Evolutionary conservation across 2,888 invertebrate species (phyloP), one percentile per base, ranked within the genome.

Genomic region (Trachelus troglodyta): DNA sequence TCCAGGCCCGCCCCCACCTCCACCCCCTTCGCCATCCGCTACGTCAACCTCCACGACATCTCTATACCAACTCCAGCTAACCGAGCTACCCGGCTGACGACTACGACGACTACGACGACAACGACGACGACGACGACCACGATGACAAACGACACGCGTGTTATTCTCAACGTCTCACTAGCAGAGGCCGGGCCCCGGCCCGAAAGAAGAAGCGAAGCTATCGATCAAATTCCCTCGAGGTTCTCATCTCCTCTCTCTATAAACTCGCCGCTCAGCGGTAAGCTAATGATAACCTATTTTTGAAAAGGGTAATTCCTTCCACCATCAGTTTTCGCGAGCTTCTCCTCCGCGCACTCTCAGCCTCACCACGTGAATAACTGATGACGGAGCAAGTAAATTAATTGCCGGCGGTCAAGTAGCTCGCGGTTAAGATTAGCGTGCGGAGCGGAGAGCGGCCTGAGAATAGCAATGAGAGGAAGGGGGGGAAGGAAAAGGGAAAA

Each of bases 61-160:
- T 40, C 37, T 40, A 40, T 40, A 15, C 15, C 37, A 40, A 4
- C 37, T 15, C 37, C 37, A 37, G 12, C 37, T 40, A 40, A 4
- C 12, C 37, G 12, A 12, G 12, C 12, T 12, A 37, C 37, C 3
- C 3, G 12, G 37, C 37, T 37, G 37, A 35, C 35, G 35, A 12
- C 35, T 12, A 11, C 12, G 12, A 35, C 35, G 35, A 3, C 4
- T 12, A 3, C 12, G 12, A 12, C 37, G 37, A 37, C 12, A 3
- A 4, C 12, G 35, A 35, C 34, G 34, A 35, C 34, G 2, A 37
- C 12, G 37, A 40, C 40, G 40, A 15, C 15, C 4, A 40, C 6
- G 40, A 83, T 87, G 87, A 87, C 85, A 86, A 87, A 87, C 85
- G 85, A 86, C 83, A 83, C 74, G 81, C 78, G 80, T 83, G 82